phyloP scores from a whole-genome alignment of 2,113 vertebrate species.

The Carlito syrichta region DNA sequence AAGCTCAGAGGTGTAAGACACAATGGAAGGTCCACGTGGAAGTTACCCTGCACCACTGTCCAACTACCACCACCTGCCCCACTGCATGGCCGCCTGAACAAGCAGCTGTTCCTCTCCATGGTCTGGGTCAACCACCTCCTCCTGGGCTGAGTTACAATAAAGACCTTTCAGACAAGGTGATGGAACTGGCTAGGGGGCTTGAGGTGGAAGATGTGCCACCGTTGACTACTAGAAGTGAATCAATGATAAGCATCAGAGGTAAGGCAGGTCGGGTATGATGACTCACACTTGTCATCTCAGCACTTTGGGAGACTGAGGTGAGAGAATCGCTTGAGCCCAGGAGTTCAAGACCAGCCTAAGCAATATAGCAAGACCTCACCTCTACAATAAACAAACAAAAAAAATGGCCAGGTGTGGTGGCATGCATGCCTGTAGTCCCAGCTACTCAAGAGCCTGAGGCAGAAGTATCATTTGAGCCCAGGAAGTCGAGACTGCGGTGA shows the following conservation, averaged over 20 bases:
- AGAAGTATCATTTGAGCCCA: no score
- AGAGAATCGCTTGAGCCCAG: no score
- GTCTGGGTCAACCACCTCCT: constrained; percentile 89
- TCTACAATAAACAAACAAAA: no score
- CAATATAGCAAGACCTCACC: no score
- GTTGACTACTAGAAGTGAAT: constrained; percentile 89
- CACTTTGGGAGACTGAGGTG: no score
- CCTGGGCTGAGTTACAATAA: constrained; percentile 86
- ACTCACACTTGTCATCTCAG: no score
- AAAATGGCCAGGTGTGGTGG: no score
- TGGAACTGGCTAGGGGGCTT: constrained; percentile 71
- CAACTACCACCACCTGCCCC: constrained; percentile 57
- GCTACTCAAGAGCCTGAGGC: no score
- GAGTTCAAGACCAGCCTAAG: no score
- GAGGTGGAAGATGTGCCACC: constrained; percentile 86
- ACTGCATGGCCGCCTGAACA: constrained; percentile 76
- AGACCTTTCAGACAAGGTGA: constrained; percentile 87
- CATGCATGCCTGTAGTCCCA: no score
- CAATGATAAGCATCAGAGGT: constrained; percentile 78
- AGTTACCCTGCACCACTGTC: constrained; percentile 83
- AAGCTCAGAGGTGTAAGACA: constrained; percentile 86
- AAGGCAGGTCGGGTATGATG: no score
- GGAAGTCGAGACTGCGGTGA: no score
- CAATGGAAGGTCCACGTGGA: constrained; percentile 84
- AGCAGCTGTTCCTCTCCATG: constrained; percentile 83